Percentiles rank a stretch among this genome's conserved stretches.
phyloP scores from a whole-genome alignment of 2,113 vertebrate genomes.

The Syngnathus typhle region DNA sequence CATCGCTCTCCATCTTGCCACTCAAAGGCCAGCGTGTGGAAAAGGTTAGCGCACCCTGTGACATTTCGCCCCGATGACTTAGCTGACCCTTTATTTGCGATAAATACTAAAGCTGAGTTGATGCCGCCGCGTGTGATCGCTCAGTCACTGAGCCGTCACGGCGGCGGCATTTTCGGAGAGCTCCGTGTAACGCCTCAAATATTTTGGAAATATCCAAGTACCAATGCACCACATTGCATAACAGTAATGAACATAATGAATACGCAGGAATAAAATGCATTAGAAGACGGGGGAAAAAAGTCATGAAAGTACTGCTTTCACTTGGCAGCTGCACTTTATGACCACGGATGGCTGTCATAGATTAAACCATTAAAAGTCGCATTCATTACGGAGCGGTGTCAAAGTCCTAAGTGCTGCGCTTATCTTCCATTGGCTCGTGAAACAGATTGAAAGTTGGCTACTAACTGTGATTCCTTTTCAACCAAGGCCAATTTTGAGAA shows the following conservation, averaged over 20 bases:
- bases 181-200: neutral
- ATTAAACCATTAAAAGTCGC: constrained; percentile 20
- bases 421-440: constrained; percentile 24
- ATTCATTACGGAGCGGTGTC: constrained; percentile 30
- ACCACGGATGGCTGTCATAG: constrained; percentile 6
- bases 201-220: too few relatives aligned
- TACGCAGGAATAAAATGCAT: too few relatives aligned
- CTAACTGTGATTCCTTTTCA: too few relatives aligned
- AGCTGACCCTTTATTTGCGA: constrained; percentile 45
- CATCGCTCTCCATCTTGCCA: constrained; percentile 38
- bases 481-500: too few relatives aligned
- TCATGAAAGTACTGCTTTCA: neutral
- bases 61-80: constrained; percentile 61
- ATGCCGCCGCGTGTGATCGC: constrained; percentile 32
- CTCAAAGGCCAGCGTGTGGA: constrained; percentile 50
- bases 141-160: constrained; percentile 32
- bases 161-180: neutral
- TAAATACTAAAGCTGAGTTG: constrained; percentile 49
- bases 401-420: constrained; percentile 26
- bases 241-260: neutral
- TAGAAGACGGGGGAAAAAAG: neutral
- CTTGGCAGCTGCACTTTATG: neutral
- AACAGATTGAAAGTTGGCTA: constrained; percentile 5
- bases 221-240: too few relatives aligned
- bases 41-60: constrained; percentile 57